Base-by-base conservation (phyloP, 2,113 vertebrate genomes). In the Engystomops pustulosus region DNA sequence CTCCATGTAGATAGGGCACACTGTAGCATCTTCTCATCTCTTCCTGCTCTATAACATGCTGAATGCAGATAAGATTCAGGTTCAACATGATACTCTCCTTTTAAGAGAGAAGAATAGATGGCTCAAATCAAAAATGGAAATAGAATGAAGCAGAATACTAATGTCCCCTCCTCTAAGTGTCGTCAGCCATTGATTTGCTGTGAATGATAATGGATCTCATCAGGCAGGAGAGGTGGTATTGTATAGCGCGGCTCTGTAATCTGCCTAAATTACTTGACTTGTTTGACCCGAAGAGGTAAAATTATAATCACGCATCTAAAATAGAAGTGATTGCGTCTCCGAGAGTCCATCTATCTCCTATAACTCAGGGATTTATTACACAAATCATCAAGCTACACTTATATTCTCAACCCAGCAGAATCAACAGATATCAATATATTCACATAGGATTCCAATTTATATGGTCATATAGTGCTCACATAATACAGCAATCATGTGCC, bases 221-320 rank as follows among this genome's bases (percentile, higher is more conserved):
- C 25, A 38, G 3, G 68, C 36, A 70, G 18, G 68, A 41, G 68
- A 70, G 34, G 68, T 1, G n/a, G 36, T 10, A 70, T 41, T 44
- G 36, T 44, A 4, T 4, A 41, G 34, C 9, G 68, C 34, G 2
- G 18, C 34, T 70, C 36, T 44, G 20, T 14, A 70, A 70, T 70
- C 36, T 44, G n/a, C 9, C 68, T 25, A 44, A 44, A 70, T 70
- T 44, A 70, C 68, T 44, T 23, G 34, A 44, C 36, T 70, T 70
- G 34, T 70, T 44, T 70, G 68, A 70, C 36, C 62, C 68, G 44
- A 70, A 70, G 68, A 70, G 18, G 68, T 44, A 70, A 38, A 70
- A 70, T 44, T 44, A 70, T n/a, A 70, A 44, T 44, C 68, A 70
- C 4, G 36, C 68, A 70, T 41, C 68, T 70, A 15, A 23, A 70